Evolutionary conservation across 1,140 invertebrate genomes (phyloP).

Genomic region (Schlechtendalia chinensis): DNA sequence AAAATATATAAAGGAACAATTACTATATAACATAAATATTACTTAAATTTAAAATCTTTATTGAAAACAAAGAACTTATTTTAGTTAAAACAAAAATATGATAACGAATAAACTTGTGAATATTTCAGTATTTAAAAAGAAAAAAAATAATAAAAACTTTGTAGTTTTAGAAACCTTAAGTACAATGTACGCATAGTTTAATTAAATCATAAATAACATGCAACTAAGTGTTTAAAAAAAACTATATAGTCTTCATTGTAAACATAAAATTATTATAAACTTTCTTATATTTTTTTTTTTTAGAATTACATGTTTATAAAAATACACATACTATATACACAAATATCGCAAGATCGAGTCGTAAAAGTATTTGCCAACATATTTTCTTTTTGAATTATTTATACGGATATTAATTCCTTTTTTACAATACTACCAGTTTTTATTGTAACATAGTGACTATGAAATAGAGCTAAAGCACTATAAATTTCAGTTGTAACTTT

Average conservation of each 20-base stretch:
- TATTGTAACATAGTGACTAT: no score
- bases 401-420: no score
- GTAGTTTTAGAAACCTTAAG: neutral
- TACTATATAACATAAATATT: neutral
- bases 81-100: neutral
- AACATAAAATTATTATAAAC: conserved; percentile 8
- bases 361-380: neutral
- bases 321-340: neutral
- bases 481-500: no score
- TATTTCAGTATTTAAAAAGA: neutral
- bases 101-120: neutral
- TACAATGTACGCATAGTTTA: neutral
- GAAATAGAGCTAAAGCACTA: no score
- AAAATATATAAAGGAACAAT: neutral
- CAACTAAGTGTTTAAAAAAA: conserved; percentile 1
- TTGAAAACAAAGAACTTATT: no score
- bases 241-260: neutral
- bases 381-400: neutral
- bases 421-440: no score
- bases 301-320: neutral
- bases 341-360: neutral
- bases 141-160: neutral
- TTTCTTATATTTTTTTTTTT: no score
- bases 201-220: neutral
- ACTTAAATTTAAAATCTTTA: neutral